phyloP scores from a whole-genome alignment of 1,140 invertebrate species.

The Ruditapes philippinarum region DNA sequence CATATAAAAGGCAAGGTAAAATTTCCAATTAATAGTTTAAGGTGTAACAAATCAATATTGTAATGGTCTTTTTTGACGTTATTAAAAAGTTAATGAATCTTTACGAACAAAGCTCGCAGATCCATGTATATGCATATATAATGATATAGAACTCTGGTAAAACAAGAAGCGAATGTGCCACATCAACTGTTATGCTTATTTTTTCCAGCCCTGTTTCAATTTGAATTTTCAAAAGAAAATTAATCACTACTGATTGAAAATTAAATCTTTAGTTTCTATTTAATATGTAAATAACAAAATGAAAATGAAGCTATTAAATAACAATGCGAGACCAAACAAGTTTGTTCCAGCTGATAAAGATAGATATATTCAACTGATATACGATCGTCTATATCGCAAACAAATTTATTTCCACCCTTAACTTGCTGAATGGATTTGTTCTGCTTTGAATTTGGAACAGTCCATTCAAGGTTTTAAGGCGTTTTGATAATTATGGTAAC shows the following conservation, averaged over 20 bases:
- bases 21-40: not conserved
- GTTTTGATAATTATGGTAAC: too few species aligned
- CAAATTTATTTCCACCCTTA: too few species aligned
- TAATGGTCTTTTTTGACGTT: conserved; percentile 1
- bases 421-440: too few species aligned
- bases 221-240: conserved; percentile 13
- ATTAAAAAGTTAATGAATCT: not conserved
- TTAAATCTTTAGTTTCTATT: conserved; percentile 11
- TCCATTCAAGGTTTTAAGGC: too few species aligned
- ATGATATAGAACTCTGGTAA: not conserved
- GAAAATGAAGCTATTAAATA: not conserved
- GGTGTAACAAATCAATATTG: conserved; percentile 4
- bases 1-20: not conserved
- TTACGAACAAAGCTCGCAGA: not conserved
- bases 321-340: not conserved
- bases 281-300: not conserved
- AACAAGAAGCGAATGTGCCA: conserved; percentile 13
- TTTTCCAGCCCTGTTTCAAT: not conserved
- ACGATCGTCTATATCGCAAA: too few species aligned
- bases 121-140: conserved; percentile 31
- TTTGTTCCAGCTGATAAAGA: too few species aligned
- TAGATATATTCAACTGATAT: too few species aligned
- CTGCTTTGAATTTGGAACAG: too few species aligned
- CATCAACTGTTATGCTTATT: not conserved
- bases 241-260: conserved; percentile 2